phyloP scores from a whole-genome alignment of 2,888 invertebrate species.

The Lasioglossum villosulum region DNA sequence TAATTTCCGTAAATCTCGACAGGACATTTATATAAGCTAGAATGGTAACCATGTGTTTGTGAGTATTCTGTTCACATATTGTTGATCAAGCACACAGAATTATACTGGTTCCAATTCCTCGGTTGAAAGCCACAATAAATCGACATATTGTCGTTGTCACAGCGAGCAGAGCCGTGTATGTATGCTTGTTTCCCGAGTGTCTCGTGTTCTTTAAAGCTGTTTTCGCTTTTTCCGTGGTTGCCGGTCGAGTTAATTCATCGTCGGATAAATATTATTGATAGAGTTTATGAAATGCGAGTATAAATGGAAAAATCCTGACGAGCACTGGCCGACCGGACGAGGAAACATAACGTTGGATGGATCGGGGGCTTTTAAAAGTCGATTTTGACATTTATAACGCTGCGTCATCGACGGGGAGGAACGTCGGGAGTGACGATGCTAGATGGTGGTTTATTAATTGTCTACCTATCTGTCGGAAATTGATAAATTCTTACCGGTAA shows the following conservation, averaged over 20 bases:
- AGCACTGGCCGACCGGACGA: background rate
- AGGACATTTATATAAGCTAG: background rate
- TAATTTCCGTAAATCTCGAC: background rate
- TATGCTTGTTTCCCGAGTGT: background rate
- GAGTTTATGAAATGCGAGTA: background rate
- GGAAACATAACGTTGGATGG: background rate
- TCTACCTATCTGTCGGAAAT: conserved; percentile 23
- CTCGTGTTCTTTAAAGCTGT: background rate
- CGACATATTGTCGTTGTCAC: background rate
- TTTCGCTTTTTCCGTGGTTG: background rate
- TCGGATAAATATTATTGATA: background rate
- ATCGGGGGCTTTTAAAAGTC: background rate
- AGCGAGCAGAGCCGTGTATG: background rate
- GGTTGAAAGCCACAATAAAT: background rate
- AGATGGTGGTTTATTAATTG: conserved; percentile 21
- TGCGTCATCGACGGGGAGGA: background rate
- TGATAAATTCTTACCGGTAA: conserved; percentile 40
- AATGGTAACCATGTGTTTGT: background rate
- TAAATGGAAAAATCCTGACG: conserved; percentile 12
- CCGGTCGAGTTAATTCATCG: background rate
- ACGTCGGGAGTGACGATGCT: background rate
- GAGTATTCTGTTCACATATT: background rate
- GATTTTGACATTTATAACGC: conserved; percentile 3
- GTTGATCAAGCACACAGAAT: background rate
- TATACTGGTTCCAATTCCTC: background rate